A percentile compares a stretch with the other conserved stretches of the same genome.
Conservation (phyloP, 2,888 invertebrate genomes). For the Tiphia femorata region DNA sequence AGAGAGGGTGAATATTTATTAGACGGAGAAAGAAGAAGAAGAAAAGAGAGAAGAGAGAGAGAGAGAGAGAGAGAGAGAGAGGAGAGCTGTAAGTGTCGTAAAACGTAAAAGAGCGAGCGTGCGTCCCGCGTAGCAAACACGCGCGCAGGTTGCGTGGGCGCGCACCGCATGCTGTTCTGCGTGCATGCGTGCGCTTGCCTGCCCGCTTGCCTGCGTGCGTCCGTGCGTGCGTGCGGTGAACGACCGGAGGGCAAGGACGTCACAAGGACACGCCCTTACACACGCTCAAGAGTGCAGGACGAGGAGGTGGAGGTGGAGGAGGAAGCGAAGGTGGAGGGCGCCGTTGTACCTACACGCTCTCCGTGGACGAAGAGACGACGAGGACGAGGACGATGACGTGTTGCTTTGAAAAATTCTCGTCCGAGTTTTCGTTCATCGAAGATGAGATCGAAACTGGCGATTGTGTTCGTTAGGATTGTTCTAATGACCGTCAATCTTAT, state of each 20-base stretch:
- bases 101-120: conserved; percentile 56
- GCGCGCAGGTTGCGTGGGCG: conserved; percentile 9
- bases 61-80: conserved; percentile 8
- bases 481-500: no score
- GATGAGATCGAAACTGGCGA: no score
- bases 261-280: conserved; percentile 63
- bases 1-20: no score
- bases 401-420: no score
- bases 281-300: no score
- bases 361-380: conserved; percentile 4
- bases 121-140: conserved; percentile 45
- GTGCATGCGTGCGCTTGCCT: conserved; percentile 25
- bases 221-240: conserved; percentile 54
- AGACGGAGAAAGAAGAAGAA: background rate
- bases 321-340: no score
- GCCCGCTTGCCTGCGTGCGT: conserved; percentile 19
- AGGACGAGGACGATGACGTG: background rate
- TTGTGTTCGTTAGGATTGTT: no score
- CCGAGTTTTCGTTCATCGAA: no score
- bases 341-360: conserved; percentile 1
- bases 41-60: background rate
- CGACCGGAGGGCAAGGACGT: conserved; percentile 67
- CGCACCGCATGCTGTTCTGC: background rate
- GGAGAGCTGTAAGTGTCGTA: conserved; percentile 46
- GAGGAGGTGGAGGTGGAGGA: no score